These are phyloP conservation scores for Catocala nupta DNA, from an alignment of 2,888 invertebrate species.

Conservation along the genomic window DNA sequence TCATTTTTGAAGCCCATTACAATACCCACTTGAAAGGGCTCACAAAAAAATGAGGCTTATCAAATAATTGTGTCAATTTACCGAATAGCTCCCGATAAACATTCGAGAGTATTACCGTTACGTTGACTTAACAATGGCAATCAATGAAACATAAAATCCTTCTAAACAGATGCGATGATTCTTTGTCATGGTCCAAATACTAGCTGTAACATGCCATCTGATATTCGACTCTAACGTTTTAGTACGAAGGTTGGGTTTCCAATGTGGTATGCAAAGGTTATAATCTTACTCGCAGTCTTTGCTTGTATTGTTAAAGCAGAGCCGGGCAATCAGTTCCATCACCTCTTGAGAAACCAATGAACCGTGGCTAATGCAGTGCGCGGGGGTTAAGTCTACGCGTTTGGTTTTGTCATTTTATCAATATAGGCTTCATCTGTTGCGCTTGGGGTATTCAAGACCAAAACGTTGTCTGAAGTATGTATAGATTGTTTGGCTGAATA, in stretches of 20 bases:
- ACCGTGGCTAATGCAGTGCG: constrained; percentile 76
- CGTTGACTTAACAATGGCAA: constrained; percentile 80
- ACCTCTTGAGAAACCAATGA: constrained; percentile 84
- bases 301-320: constrained; percentile 77
- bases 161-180: constrained; percentile 79
- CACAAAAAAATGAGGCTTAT: constrained; percentile 57
- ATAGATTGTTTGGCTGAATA: constrained; percentile 32
- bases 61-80: constrained; percentile 76
- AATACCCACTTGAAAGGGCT: constrained; percentile 39
- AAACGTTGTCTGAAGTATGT: constrained; percentile 21
- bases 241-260: constrained; percentile 34
- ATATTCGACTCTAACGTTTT: constrained; percentile 41
- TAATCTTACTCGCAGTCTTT: constrained; percentile 50
- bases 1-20: constrained; percentile 32
- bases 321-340: constrained; percentile 85
- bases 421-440: constrained; percentile 62
- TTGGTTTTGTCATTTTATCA: constrained; percentile 82
- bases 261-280: constrained; percentile 27
- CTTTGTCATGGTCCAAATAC: constrained; percentile 53
- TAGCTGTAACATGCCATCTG: constrained; percentile 28
- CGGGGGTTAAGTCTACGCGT: constrained; percentile 81
- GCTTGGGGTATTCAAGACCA: constrained; percentile 50
- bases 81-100: constrained; percentile 61
- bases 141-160: constrained; percentile 84
- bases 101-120: constrained; percentile 64